Base-by-base conservation (phyloP, 2,113 vertebrate species). In the Promerops cafer region DNA sequence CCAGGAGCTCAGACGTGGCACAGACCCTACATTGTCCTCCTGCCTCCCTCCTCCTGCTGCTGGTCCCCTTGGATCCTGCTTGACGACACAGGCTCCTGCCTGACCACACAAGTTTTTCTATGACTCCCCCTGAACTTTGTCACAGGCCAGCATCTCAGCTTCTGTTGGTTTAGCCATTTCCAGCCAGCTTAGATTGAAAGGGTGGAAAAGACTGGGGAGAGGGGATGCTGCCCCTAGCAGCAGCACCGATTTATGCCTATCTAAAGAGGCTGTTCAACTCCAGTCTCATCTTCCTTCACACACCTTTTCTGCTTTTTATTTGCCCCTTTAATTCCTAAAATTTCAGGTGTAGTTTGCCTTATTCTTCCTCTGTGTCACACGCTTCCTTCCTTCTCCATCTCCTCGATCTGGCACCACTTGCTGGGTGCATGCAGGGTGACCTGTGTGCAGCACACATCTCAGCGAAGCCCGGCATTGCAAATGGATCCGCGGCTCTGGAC, bases 1-100 rank as follows among this genome's bases (percentile, higher is more conserved):
- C 54, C 9, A 18, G 53, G 20, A 12, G 5, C 70, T 81, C 3
- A 2, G 39, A 65, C 7, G 13, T 1, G 3, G 5, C 37, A 65
- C 49, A 64, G 26, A 84, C 19, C 28, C 31, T 26, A 2, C 0
- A 0, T 4, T 35, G 24, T 30, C 12, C 33, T 69, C 17, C 15
- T 0, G 0, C 17, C 23, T 68, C 30, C 42, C 2, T 1, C 19
- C 13, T 70, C 6, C 21, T 2, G 1, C 14, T 47, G 16, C 26
- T 49, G 42, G 9, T 59, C 10, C 23, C 33, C 61, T 63, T 44
- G 52, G 16, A 31, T 86, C 28, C 60, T 35, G 42, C 30, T 11
- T 83, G 50, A 16, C 12, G 2, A 2, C 39, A 26, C 11, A 39
- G 76, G 19, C 26, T 83, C 33, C 45, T 35, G 33, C 30, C 23